Evolutionary conservation across 1,140 invertebrate genomes (phyloP), one percentile per base, ranked within the genome.

Genomic region (Vollenhovia emeryi): DNA sequence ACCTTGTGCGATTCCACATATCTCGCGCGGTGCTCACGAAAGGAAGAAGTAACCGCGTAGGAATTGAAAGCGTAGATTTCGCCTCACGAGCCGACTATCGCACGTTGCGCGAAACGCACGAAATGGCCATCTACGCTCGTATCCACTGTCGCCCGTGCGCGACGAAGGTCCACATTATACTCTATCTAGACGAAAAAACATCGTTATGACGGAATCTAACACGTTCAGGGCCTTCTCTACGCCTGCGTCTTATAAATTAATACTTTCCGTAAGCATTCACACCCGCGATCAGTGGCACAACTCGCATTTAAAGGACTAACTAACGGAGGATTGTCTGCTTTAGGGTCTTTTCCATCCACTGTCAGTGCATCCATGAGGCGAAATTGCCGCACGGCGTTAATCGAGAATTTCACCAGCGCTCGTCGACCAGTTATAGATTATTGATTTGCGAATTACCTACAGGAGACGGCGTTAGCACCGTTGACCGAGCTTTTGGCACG

Each of bases 241-340:
- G 50, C 66, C 33, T 60, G 82, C 78, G 68, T 13, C 90, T 92
- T 91, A 91, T 82, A 87, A 87, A 82, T 91, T 92, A 92, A 90
- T 92, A 92, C 87, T 92, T 92, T 91, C 89, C 87, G 68, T 82
- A 87, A 83, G 78, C 87, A 86, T 90, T 90, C 89, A 86, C 80
- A 86, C 90, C 55, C 71, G 57, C 78, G 52, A 40, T 82, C 66
- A 82, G 66, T 82, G 75, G 85, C 88, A 90, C 87, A 66, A 78
- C 71, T 82, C 88, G 50, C 80, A 87, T 86, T 91, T 89, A 89
- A 66, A 87, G 75, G 87, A 82, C 86, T 91, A 91, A 85, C 60
- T 89, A 91, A 91, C 79, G 45, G 86, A 91, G 89, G 91, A 91
- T 91, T 91, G 91, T 91, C 91, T 84, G 89, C 84, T 83, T n/a